phyloP scores from a whole-genome alignment of 2,113 vertebrate genomes.

The Leuciscus idus region DNA sequence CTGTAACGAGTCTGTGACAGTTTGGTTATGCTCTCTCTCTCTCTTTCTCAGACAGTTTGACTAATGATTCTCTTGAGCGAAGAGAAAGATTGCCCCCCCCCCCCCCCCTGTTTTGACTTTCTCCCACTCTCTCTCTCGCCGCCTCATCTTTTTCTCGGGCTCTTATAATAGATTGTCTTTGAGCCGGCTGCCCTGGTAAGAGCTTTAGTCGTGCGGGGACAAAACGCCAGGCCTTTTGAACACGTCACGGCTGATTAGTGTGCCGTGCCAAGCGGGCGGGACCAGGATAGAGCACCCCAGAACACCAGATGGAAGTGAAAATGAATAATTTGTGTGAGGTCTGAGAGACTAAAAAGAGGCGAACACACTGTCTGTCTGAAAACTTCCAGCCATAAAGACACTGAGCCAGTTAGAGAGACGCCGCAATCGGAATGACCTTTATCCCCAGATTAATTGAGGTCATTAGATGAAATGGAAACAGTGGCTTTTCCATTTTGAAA shows the following conservation, averaged over 20 bases:
- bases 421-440: neutral
- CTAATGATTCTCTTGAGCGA: slow-evolving; percentile 32
- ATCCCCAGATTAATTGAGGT: neutral
- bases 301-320: slow-evolving; percentile 14
- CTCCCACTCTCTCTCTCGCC: neutral
- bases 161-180: slow-evolving; percentile 64
- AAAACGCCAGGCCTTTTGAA: slow-evolving; percentile 65
- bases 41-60: slow-evolving; percentile 13
- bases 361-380: slow-evolving; percentile 7
- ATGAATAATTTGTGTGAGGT: slow-evolving; percentile 30
- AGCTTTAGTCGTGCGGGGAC: slow-evolving; percentile 48
- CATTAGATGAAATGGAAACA: neutral
- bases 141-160: neutral
- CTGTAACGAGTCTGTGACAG: neutral
- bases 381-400: neutral
- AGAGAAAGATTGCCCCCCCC: slow-evolving; percentile 29
- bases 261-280: neutral
- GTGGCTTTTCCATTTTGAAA: neutral
- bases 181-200: slow-evolving; percentile 30
- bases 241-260: slow-evolving; percentile 65
- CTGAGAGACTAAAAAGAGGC: neutral
- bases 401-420: neutral
- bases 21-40: neutral
- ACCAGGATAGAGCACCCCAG: neutral
- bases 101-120: slow-evolving; percentile 23